Base-by-base conservation (phyloP, 2,797 vertebrate species). In the Phoeniculus purpureus region DNA sequence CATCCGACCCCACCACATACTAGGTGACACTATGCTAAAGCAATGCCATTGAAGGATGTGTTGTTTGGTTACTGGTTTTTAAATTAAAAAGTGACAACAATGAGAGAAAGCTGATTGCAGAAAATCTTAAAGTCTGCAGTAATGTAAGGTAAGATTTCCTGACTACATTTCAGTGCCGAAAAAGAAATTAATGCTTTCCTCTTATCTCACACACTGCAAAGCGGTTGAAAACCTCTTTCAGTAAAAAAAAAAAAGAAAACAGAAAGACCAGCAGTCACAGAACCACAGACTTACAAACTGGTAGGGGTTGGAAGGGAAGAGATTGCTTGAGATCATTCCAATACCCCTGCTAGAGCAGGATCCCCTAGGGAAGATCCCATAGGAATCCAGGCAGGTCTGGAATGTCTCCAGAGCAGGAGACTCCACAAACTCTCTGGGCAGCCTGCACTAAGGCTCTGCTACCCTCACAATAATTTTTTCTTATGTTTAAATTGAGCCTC, bases 131-230 rank as follows among this genome's bases (percentile, higher is more conserved):
- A 43, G 23, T 2, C 43, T 10, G 6, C 66, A 43, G 22, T 12
- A 4, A 13, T 3, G 5, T 18, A 18, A 40, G 12, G 5, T 8
- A 26, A 21, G 25, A 23, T 4, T 31, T 55, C 34, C 51, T 8
- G 26, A 20, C 10, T 7, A 1, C 2, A 7, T 14, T 55, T 10
- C 14, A 45, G 29, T 75, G n/a, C 7, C 2, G 4, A 22, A n/a
- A 43, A 7, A 29, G 9, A 7, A 0, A 32, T 0, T 0, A 0
- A 9, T 2, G 10, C 15, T 54, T 34, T 26, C 26, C 48, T 52
- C 21, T 18, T n/a, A 77, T 2, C 32, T 37, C 66, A 21, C 26
- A 25, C 19, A 6, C 0, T 3, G 27, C 14, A 27, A 45, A 45
- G 21, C 40, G 29, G 20, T 27, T 21, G 29, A 9, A 66, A 82